phyloP scores from a whole-genome alignment of 2,888 invertebrate genomes.

The Drosophila tripunctata region DNA sequence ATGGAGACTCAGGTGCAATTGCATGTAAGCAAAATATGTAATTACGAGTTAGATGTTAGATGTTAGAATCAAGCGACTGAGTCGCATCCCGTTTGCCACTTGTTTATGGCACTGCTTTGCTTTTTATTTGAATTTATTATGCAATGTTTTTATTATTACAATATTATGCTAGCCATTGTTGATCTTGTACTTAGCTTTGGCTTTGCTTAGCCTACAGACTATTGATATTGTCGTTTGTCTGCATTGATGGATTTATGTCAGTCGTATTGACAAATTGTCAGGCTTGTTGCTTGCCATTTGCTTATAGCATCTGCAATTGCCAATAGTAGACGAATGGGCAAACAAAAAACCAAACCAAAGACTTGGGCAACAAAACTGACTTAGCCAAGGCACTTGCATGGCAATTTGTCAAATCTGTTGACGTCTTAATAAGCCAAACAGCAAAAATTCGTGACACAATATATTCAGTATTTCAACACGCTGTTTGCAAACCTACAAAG shows the following conservation, averaged over 20 bases:
- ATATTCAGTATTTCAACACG: slow-evolving; percentile 37
- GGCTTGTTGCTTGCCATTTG: slow-evolving; percentile 56
- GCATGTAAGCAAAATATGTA: slow-evolving; percentile 65
- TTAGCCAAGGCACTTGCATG: slow-evolving; percentile 40
- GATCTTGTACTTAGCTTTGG: slow-evolving; percentile 9
- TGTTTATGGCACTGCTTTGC: slow-evolving; percentile 53
- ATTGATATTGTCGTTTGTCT: slow-evolving; percentile 53
- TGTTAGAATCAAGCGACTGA: slow-evolving; percentile 65
- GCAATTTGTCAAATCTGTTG: slow-evolving; percentile 53
- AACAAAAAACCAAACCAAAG: slow-evolving; percentile 44
- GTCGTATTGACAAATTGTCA: slow-evolving; percentile 68
- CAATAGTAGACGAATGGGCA: slow-evolving; percentile 38
- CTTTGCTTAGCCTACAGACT: slow-evolving; percentile 8
- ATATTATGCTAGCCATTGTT: slow-evolving; percentile 20
- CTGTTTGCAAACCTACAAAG: slow-evolving; percentile 3
- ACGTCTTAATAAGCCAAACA: slow-evolving; percentile 51
- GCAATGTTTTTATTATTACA: slow-evolving; percentile 51
- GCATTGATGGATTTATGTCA: slow-evolving; percentile 73
- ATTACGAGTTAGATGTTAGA: slow-evolving; percentile 34
- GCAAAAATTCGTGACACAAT: slow-evolving; percentile 43
- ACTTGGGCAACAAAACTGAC: slow-evolving; percentile 50
- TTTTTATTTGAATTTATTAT: slow-evolving; percentile 68
- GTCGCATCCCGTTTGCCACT: slow-evolving; percentile 25
- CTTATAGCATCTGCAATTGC: slow-evolving; percentile 51
- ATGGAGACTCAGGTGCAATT: slow-evolving; percentile 38